A percentile compares a stretch with the other conserved stretches of the same genome.
Conservation (phyloP, 1,140 invertebrate species). For the Meloidogyne exigua region DNA sequence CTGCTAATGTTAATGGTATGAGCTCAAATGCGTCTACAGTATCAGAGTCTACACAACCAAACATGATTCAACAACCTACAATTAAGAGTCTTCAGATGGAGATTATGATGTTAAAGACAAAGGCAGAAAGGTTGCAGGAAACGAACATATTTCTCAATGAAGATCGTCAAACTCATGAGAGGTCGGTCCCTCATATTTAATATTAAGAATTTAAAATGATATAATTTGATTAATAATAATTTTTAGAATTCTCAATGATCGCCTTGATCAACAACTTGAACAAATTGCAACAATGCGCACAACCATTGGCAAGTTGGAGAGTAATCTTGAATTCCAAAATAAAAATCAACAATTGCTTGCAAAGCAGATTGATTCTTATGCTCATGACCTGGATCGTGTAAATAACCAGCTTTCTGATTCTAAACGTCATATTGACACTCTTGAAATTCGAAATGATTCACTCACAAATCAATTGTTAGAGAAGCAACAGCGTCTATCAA, state of each 20-base stretch:
- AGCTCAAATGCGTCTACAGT: slow-evolving; percentile 16
- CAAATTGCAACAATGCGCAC: slow-evolving; percentile 36
- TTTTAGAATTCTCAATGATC: slow-evolving; percentile 34
- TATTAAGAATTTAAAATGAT: too few species aligned
- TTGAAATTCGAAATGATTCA: slow-evolving; percentile 33
- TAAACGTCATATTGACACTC: slow-evolving; percentile 23
- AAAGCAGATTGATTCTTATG: slow-evolving; percentile 34
- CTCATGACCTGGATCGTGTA: slow-evolving; percentile 23
- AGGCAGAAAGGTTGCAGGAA: slow-evolving; percentile 27
- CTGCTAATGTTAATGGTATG: background rate
- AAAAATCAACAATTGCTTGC: slow-evolving; percentile 40
- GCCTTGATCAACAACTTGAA: slow-evolving; percentile 40
- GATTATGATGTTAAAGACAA: slow-evolving; percentile 16
- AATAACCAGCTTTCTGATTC: slow-evolving; percentile 23
- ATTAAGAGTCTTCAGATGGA: slow-evolving; percentile 18
- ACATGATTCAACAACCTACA: background rate
- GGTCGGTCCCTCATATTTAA: background rate
- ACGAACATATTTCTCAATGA: slow-evolving; percentile 24
- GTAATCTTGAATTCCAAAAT: slow-evolving; percentile 44
- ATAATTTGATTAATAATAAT: slow-evolving; percentile 9
- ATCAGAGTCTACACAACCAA: background rate
- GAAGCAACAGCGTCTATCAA: slow-evolving; percentile 38
- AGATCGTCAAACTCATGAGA: slow-evolving; percentile 26
- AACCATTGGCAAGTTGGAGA: slow-evolving; percentile 39
- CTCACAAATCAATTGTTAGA: slow-evolving; percentile 35